Evolutionary conservation across 2,113 vertebrate species (phyloP).

Genomic region (Equus przewalskii): DNA sequence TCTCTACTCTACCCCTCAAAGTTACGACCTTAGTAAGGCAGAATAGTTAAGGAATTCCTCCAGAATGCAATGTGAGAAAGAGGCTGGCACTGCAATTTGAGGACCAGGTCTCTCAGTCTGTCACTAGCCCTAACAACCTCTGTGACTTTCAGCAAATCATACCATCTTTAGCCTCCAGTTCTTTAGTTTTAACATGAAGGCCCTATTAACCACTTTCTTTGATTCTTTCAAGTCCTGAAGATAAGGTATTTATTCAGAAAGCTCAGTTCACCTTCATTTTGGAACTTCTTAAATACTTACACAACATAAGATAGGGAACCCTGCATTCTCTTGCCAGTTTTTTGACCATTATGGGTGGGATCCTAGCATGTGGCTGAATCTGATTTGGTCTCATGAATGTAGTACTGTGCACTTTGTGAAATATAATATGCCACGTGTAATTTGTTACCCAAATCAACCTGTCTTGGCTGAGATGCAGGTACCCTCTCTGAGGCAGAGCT

Average conservation of each 20-base stretch:
- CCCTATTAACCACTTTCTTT: neutral
- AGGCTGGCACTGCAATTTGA: neutral
- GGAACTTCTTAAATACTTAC: neutral
- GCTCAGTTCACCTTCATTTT: neutral
- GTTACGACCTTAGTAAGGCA: neutral
- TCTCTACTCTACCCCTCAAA: neutral
- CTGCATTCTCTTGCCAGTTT: neutral
- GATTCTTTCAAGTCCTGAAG: neutral
- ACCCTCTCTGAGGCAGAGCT: neutral
- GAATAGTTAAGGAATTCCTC: neutral
- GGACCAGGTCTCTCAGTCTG: neutral
- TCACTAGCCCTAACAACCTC: neutral
- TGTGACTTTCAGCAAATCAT: neutral
- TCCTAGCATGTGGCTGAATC: neutral
- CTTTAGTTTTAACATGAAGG: neutral
- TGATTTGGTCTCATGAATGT: neutral
- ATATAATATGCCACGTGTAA: neutral
- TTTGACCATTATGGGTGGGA: neutral
- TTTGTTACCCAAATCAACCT: constrained; percentile 44
- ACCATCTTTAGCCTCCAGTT: neutral
- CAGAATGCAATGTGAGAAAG: neutral
- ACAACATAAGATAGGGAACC: neutral
- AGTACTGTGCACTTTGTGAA: constrained; percentile 22
- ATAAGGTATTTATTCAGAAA: neutral
- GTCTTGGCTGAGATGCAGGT: neutral